These are phyloP conservation scores for Dendrolimus pini DNA, from an alignment of 2,888 invertebrate genomes.

Conservation along the genomic window DNA sequence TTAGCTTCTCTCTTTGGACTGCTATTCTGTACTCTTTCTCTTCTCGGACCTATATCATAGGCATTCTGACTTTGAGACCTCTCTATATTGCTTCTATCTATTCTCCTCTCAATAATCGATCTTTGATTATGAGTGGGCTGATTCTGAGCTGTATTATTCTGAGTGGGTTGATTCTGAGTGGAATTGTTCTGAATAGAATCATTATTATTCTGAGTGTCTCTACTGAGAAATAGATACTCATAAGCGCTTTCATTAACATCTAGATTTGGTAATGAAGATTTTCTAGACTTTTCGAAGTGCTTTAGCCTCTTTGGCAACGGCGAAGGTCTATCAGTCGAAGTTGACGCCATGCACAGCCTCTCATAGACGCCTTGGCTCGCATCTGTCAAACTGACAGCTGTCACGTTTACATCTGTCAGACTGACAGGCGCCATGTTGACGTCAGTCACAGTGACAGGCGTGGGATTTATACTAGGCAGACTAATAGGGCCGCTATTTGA, in stretches of 20 bases:
- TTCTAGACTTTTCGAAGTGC: slow-evolving; percentile 41
- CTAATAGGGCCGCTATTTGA: background rate
- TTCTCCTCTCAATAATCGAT: slow-evolving; percentile 9
- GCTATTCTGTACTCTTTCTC: slow-evolving; percentile 38
- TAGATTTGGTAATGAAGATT: slow-evolving; percentile 57
- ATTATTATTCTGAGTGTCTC: slow-evolving; percentile 25
- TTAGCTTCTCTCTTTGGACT: slow-evolving; percentile 47
- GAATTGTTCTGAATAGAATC: slow-evolving; percentile 1
- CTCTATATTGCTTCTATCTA: slow-evolving; percentile 39
- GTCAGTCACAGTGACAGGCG: background rate
- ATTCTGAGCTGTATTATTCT: background rate
- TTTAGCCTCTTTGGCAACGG: slow-evolving; percentile 40
- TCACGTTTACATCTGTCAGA: slow-evolving; percentile 17
- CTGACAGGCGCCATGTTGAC: too few relatives aligned
- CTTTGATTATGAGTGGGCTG: background rate
- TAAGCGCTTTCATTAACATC: slow-evolving; percentile 50
- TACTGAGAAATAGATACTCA: slow-evolving; percentile 49
- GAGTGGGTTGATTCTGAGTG: background rate
- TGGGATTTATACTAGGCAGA: background rate
- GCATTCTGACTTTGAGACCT: slow-evolving; percentile 57
- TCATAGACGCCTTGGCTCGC: slow-evolving; percentile 44
- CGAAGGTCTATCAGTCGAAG: slow-evolving; percentile 36
- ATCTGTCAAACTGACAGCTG: slow-evolving; percentile 11
- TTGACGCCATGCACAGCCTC: slow-evolving; percentile 56
- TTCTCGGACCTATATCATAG: slow-evolving; percentile 38